These are phyloP conservation scores for Tuta absoluta DNA, from an alignment of 2,888 invertebrate genomes.

Conservation along the genomic window DNA sequence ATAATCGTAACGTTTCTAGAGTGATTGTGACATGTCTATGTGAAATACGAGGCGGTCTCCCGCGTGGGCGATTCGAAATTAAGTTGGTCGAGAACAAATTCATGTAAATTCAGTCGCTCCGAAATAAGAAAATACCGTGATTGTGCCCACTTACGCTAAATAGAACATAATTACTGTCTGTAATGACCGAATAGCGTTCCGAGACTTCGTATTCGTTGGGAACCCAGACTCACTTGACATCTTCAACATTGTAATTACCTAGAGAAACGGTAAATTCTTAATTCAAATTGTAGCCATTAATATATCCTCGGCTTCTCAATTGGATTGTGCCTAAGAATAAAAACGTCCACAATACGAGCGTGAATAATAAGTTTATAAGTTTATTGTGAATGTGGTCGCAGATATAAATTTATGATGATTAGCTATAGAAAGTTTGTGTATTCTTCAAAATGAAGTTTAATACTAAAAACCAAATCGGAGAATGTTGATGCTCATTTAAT, in stretches of 20 bases:
- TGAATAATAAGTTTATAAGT: constrained; percentile 27
- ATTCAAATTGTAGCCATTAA: constrained; percentile 35
- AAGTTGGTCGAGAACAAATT: constrained; percentile 52
- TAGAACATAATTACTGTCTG: constrained; percentile 32
- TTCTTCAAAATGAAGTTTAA: constrained; percentile 7
- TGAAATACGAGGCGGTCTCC: constrained; percentile 48
- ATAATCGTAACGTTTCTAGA: constrained; percentile 53
- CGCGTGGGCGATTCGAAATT: constrained; percentile 55
- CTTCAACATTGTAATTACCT: constrained; percentile 35
- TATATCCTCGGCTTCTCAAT: constrained; percentile 31
- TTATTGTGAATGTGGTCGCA: constrained; percentile 11
- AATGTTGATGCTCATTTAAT: constrained; percentile 21
- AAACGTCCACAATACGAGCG: constrained; percentile 26
- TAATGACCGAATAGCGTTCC: constrained; percentile 33
- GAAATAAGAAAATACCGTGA: constrained; percentile 37
- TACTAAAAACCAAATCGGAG: constrained; percentile 7
- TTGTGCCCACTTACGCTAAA: constrained; percentile 30
- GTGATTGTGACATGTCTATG: constrained; percentile 47
- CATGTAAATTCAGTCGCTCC: constrained; percentile 40
- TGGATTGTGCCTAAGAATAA: constrained; percentile 27
- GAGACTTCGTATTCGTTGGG: constrained; percentile 23
- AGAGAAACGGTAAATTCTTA: constrained; percentile 36
- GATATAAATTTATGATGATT: constrained; percentile 23
- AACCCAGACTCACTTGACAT: constrained; percentile 30
- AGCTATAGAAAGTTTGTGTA: constrained; percentile 3